Conservation (phyloP, 2,113 vertebrate genomes). For the Pteronura brasiliensis region DNA sequence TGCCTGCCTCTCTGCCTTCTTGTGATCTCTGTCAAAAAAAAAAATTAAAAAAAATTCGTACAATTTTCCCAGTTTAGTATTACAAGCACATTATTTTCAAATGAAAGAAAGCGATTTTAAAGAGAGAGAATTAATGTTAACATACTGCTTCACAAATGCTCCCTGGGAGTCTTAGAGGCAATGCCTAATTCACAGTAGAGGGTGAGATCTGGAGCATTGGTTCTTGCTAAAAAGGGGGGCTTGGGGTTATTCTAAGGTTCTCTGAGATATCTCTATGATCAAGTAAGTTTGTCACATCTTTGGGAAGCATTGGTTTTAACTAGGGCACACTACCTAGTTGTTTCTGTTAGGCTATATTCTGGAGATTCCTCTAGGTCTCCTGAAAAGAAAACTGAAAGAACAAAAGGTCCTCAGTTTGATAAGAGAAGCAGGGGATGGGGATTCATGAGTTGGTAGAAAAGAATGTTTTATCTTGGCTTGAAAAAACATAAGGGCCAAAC, state of each 20-base stretch:
- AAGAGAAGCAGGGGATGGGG: not conserved
- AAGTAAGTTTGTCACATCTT: not conserved
- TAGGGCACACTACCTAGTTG: not conserved
- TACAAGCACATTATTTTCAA: not conserved
- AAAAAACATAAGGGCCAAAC: not conserved
- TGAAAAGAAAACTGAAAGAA: not conserved
- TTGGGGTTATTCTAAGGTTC: not conserved
- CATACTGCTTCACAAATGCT: not conserved
- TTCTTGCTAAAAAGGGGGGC: not conserved
- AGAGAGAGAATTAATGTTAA: not conserved
- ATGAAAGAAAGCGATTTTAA: not conserved
- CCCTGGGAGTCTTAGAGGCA: not conserved
- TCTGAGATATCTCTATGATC: not conserved
- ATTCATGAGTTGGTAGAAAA: not conserved
- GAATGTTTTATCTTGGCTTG: not conserved
- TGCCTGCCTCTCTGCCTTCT: too few relatives aligned
- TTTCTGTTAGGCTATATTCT: not conserved
- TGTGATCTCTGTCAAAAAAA: too few relatives aligned
- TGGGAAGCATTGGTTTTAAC: not conserved
- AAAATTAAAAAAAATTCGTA: not conserved
- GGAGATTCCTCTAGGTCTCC: not conserved
- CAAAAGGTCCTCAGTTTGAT: not conserved
- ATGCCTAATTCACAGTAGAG: not conserved
- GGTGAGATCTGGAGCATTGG: not conserved
- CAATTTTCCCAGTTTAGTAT: not conserved